phyloP scores from a whole-genome alignment of 1,140 invertebrate genomes.

The Aphis gossypii region DNA sequence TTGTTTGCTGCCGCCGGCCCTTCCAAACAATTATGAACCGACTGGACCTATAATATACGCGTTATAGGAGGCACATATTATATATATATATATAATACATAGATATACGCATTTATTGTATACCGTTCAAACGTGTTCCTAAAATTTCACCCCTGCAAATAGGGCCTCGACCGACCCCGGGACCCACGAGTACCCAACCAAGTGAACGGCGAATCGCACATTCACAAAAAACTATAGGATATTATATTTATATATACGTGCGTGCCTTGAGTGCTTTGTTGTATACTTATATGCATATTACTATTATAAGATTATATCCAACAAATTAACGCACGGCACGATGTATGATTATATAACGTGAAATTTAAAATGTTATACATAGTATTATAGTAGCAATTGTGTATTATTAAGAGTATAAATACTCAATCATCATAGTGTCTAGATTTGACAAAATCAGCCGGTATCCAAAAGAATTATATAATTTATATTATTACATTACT shows the following conservation, averaged over 20 bases:
- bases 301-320: not conserved
- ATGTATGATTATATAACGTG: not conserved
- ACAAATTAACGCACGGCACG: not conserved
- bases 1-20: not conserved
- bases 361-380: not conserved
- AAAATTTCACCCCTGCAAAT: not conserved
- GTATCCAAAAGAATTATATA: no score
- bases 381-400: no score
- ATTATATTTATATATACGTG: not conserved
- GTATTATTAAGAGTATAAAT: no score
- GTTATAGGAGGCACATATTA: not conserved
- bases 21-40: not conserved
- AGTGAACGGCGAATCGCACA: not conserved
- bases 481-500: no score
- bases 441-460: no score
- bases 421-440: no score
- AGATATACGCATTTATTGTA: not conserved
- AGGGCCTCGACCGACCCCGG: not conserved
- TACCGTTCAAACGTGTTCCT: not conserved
- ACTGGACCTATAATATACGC: not conserved
- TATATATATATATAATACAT: not conserved
- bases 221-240: not conserved
- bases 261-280: not conserved
- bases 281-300: not conserved
- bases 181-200: not conserved